A percentile compares a stretch with the other conserved stretches of the same genome.
These are phyloP conservation scores for Tetragonisca angustula DNA, from an alignment of 2,888 invertebrate species.

Conservation along the genomic window DNA sequence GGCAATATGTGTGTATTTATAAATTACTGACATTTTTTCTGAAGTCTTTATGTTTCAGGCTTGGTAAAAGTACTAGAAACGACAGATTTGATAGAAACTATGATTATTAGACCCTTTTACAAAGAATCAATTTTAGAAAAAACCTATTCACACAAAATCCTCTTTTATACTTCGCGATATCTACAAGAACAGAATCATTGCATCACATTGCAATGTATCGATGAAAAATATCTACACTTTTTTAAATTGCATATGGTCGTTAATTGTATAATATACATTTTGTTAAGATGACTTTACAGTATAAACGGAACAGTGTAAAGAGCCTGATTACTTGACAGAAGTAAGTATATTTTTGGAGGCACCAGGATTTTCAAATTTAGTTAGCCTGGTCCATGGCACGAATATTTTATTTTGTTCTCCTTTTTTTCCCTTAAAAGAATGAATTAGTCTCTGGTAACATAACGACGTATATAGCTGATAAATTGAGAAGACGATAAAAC, in stretches of 20 bases:
- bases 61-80: conserved; percentile 59
- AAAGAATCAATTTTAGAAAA: conserved; percentile 85
- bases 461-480: conserved; percentile 62
- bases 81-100: conserved; percentile 83
- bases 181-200: conserved; percentile 84
- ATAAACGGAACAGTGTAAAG: conserved; percentile 73
- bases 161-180: conserved; percentile 82
- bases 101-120: conserved; percentile 85
- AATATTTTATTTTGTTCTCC: conserved; percentile 41
- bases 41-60: conserved; percentile 55
- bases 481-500: conserved; percentile 57
- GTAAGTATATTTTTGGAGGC: conserved; percentile 40
- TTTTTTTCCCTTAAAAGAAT: conserved; percentile 50
- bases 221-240: conserved; percentile 81
- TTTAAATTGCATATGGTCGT: conserved; percentile 70
- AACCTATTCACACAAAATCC: conserved; percentile 84
- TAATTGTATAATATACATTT: conserved; percentile 78
- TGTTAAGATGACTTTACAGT: conserved; percentile 77
- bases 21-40: conserved; percentile 26
- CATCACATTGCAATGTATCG: conserved; percentile 81
- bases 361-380: conserved; percentile 58
- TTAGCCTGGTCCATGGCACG: conserved; percentile 68
- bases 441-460: conserved; percentile 63
- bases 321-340: conserved; percentile 55
- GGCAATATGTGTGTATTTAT: conserved; percentile 6